Conservation (phyloP, 1,140 invertebrate genomes). For the Pseudomyrmex flavicornis region DNA sequence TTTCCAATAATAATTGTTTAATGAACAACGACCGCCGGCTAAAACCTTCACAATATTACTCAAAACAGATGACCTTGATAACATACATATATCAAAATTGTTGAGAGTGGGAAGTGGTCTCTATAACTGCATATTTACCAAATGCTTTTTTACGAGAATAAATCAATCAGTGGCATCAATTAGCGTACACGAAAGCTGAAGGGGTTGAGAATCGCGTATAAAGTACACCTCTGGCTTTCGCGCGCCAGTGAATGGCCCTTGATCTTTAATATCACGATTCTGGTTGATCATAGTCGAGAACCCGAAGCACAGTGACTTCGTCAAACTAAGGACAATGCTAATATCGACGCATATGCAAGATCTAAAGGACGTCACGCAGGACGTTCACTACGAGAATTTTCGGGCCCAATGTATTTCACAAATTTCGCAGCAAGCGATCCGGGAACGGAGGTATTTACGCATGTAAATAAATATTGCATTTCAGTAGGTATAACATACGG, state of each 20-base stretch:
- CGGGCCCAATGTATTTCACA: constrained; percentile 95
- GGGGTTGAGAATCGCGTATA: background rate
- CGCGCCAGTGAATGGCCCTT: background rate
- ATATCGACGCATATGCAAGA: constrained; percentile 98
- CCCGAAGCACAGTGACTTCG: constrained; percentile 98
- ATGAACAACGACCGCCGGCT: too few species aligned
- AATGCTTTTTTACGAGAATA: background rate
- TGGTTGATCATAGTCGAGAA: constrained; percentile 93
- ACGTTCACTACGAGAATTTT: constrained; percentile 98
- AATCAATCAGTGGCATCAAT: constrained; percentile 13
- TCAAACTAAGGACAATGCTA: constrained; percentile 97
- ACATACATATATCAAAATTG: too few species aligned
- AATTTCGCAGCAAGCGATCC: constrained; percentile 93
- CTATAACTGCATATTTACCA: too few species aligned
- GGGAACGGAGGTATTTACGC: constrained; percentile 90
- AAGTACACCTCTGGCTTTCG: background rate
- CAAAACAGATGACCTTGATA: too few species aligned
- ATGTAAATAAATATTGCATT: constrained; percentile 80
- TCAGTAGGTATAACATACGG: constrained; percentile 67
- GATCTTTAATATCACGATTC: constrained; percentile 53
- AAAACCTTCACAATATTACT: too few species aligned
- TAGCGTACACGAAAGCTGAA: constrained; percentile 19
- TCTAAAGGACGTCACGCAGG: constrained; percentile 96
- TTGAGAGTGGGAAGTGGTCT: too few species aligned
- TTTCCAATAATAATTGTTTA: too few species aligned